Evolutionary conservation across 2,113 vertebrate genomes (phyloP).

Genomic region (Eretmochelys imbricata): DNA sequence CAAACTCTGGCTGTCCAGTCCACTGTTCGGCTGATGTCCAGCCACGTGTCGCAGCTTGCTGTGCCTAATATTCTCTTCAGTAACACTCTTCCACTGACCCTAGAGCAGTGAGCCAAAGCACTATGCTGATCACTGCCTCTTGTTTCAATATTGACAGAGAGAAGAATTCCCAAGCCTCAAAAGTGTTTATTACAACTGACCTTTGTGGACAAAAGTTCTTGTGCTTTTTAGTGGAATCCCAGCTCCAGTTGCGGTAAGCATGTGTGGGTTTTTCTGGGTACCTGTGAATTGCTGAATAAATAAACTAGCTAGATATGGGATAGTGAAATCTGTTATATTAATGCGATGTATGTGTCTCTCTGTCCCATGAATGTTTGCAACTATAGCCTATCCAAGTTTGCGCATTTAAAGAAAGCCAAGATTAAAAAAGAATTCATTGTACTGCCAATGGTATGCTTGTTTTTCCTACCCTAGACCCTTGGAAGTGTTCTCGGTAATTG

Average conservation of each 20-base stretch:
- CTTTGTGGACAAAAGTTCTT: slow-evolving; percentile 94
- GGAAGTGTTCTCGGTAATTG: background rate
- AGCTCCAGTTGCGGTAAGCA: slow-evolving; percentile 92
- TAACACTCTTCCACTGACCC: background rate
- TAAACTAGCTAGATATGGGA: accelerated
- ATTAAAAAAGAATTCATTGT: accelerated
- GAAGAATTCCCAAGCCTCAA: slow-evolving; percentile 94
- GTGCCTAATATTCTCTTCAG: background rate
- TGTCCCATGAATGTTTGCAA: accelerated
- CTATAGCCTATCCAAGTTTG: background rate
- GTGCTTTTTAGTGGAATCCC: slow-evolving; percentile 95
- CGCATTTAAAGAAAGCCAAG: background rate
- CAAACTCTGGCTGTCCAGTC: background rate
- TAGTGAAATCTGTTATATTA: background rate
- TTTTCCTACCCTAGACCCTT: background rate
- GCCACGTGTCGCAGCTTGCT: background rate
- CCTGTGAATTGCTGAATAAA: background rate
- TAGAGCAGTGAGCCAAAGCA: background rate
- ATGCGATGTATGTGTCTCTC: background rate
- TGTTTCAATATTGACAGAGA: slow-evolving; percentile 79
- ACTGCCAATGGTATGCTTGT: background rate
- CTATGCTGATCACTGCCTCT: background rate
- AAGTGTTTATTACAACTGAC: slow-evolving; percentile 95
- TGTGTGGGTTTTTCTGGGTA: background rate
- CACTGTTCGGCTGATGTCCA: background rate